Evolutionary conservation across 1,140 invertebrate genomes (phyloP), one percentile per base, ranked within the genome.

Genomic region (Cotesia vestalis): DNA sequence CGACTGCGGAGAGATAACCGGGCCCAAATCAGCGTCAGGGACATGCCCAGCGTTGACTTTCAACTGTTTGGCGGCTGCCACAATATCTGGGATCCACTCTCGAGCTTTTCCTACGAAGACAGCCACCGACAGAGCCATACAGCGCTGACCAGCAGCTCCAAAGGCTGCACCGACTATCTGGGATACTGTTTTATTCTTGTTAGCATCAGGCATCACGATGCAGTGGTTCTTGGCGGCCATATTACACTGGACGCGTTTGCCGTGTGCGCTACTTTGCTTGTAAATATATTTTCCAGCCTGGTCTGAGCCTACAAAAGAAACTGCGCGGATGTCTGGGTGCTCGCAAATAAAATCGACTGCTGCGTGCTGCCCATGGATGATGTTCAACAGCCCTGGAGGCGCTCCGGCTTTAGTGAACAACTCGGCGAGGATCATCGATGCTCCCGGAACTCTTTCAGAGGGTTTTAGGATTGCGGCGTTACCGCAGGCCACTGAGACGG

Each of bases 161-260:
- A 99, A 99, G 0, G 96, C 98, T 36, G 98, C 98, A 0, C 98
- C 98, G 35, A 94, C 92, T 53, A 99, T 88, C 82, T 96, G 95
- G 75, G 98, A 98, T 1, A 99, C 87, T 0, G 97, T 97, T 79
- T 96, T 93, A 81, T 98, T 97, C 86, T 99, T 99, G 84, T 99
- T 98, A 11, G 98, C 98, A 88, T 99, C 98, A 14, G 96, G 93
- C 90, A 99, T 91, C 51, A 99, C 91, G 5, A 99, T 92, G 69
- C 98, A 98, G 84, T 99, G 98, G 85, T 99, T 99, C 87, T 99
- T 99, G 1, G 98, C 98, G 20, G 98, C 98, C 95, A 99, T 97
- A 83, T 99, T 99, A 61, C 95, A 95, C 86, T 99, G 98, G 0
- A 99, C 97, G 57, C 98, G 90, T 85, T 99, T 99, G 11, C 98